Conservation (phyloP, 35 echinoderm and acorn worm species). For the Heliocidaris tuberculata region DNA sequence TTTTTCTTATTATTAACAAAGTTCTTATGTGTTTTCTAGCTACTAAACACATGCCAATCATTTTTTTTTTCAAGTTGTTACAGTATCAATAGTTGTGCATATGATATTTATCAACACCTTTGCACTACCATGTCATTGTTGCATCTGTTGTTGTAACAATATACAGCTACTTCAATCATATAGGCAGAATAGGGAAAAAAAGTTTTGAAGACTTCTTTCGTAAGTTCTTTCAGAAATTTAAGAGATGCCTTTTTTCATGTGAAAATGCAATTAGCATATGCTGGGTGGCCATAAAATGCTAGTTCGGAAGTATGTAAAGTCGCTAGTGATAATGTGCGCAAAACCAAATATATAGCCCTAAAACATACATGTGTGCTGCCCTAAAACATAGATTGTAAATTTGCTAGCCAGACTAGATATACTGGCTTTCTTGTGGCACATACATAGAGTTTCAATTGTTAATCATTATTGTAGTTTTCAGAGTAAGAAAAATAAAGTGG, state of each 20-base stretch:
- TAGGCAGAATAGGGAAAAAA: neutral
- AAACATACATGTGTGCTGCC: constrained; percentile 1
- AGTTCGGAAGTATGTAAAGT: neutral
- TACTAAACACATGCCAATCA: too few relatives aligned
- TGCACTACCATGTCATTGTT: neutral
- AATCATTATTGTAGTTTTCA: neutral
- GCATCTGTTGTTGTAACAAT: neutral
- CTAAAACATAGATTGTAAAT: neutral
- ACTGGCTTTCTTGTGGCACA: neutral
- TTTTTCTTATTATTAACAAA: neutral
- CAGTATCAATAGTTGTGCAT: neutral
- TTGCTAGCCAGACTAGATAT: neutral
- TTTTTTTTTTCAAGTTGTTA: too few relatives aligned
- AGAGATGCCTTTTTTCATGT: neutral
- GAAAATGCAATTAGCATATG: neutral
- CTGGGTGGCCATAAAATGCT: neutral
- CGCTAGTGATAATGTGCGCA: neutral
- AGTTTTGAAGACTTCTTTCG: neutral
- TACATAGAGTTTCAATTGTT: neutral
- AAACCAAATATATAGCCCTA: neutral
- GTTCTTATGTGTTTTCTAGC: neutral
- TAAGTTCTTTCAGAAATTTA: neutral
- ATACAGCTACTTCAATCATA: neutral
- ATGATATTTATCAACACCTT: neutral
- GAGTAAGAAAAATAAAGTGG: neutral